Conservation (phyloP, 2,888 invertebrate genomes). For the Sesia apiformis region DNA sequence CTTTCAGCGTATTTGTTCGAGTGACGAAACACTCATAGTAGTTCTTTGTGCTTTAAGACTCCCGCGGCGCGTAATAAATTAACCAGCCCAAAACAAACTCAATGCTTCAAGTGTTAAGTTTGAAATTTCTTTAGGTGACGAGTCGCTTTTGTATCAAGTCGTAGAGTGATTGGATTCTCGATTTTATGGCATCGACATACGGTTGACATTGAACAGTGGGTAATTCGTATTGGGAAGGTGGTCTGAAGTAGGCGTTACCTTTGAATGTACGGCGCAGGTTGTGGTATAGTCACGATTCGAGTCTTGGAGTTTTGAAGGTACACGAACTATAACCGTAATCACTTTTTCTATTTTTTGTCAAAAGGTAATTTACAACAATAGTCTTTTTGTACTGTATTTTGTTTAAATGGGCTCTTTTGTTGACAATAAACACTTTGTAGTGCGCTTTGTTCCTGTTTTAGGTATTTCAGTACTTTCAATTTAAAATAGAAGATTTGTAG, state of each 20-base stretch:
- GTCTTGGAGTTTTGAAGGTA: not conserved
- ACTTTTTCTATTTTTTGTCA: too few species aligned
- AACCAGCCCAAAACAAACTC: too few species aligned
- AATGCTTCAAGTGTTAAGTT: too few species aligned
- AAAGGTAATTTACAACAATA: not conserved
- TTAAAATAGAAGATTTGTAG: too few species aligned
- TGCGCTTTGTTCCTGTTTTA: too few species aligned
- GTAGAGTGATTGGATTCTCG: not conserved
- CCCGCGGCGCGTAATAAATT: slow-evolving; percentile 9
- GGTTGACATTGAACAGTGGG: slow-evolving; percentile 4
- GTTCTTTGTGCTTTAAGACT: slow-evolving; percentile 40
- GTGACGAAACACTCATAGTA: slow-evolving; percentile 51
- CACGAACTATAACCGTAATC: not conserved
- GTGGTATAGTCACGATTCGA: slow-evolving; percentile 43
- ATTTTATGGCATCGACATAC: not conserved
- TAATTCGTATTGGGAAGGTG: slow-evolving; percentile 32
- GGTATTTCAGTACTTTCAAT: too few species aligned
- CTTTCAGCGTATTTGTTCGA: slow-evolving; percentile 50
- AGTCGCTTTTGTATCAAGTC: too few species aligned
- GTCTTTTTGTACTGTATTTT: not conserved
- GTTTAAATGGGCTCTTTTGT: not conserved
- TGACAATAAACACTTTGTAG: too few species aligned
- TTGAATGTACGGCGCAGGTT: slow-evolving; percentile 33
- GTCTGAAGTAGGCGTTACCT: slow-evolving; percentile 53
- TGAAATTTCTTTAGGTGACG: too few species aligned